Conservation (phyloP, 2,113 vertebrate species). For the Elephantulus edwardii region DNA sequence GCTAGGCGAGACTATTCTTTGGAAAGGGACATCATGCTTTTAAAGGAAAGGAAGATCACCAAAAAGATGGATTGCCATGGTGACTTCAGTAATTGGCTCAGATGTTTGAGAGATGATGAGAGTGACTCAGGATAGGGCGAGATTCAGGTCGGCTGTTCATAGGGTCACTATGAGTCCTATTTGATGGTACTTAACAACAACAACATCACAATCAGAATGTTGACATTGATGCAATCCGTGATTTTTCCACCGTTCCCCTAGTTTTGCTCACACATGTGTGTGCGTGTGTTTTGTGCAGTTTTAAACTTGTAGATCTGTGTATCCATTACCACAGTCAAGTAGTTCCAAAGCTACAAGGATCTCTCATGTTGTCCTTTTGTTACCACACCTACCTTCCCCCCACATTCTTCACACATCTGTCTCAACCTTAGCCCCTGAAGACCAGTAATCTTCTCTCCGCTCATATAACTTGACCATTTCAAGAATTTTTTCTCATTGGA, state of each 20-base stretch:
- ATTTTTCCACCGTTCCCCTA: rapidly evolving
- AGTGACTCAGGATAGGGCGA: too few relatives aligned
- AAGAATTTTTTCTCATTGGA: neutral
- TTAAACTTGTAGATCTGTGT: rapidly evolving
- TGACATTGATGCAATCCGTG: rapidly evolving
- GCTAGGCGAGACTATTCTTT: too few relatives aligned
- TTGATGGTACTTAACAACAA: too few relatives aligned
- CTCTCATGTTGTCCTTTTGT: rapidly evolving
- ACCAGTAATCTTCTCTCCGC: neutral
- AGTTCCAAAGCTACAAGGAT: neutral
- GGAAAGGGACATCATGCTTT: too few relatives aligned
- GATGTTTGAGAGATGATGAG: too few relatives aligned
- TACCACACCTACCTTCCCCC: too few relatives aligned
- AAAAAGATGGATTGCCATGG: too few relatives aligned
- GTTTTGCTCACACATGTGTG: too few relatives aligned
- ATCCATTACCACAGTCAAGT: neutral
- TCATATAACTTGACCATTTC: neutral
- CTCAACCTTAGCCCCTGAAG: neutral
- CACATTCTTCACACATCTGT: neutral
- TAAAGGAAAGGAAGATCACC: too few relatives aligned
- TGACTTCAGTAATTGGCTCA: too few relatives aligned
- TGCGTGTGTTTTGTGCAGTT: neutral
- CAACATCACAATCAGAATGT: rapidly evolving
- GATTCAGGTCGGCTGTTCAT: too few relatives aligned
- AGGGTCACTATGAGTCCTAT: too few relatives aligned